Base-by-base conservation (phyloP, 2,797 vertebrate genomes). In the Bradypodion pumilum region DNA sequence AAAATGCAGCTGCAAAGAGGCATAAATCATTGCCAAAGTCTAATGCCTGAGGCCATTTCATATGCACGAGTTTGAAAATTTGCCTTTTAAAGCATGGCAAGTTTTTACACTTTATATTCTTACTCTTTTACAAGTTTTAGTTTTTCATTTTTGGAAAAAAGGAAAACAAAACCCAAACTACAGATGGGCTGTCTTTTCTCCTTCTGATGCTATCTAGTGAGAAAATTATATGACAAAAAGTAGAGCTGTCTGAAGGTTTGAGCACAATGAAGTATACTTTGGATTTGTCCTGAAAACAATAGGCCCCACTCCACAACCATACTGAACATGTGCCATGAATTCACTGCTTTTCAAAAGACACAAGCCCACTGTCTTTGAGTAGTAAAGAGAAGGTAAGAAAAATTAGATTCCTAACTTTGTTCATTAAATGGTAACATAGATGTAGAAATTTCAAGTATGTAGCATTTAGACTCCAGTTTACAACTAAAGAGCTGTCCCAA, bases 1-100 rank as follows among this genome's bases (percentile, higher is more conserved):
- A 49, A 87, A 93, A 85, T 80, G 77, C 40, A 84, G 7, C 56
- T 52, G 21, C 10, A 69, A 82, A 89, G 74, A 89, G 88, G 88
- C 74, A 74, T 86, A 88, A 81, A 29, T 81, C 88, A 86, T 10
- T 44, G 73, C 81, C 78, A 52, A 29, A 78, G 77, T 87, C 84
- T 74, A 88, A 74, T 1, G 44, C 86, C 84, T n/a, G 3, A 88
- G 80, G 87, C 62, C 37, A 85, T 89, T 85, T 65, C 62, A 37
- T 15, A 27, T 16, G 0, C 72, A 69, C 2, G 29, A 27, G 37
- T 77, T 91, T 86, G 81, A 80, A 91, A 92, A 90, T 23, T 32
- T 79, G 74, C 42, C 49, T 92, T 92, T 90, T 78, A 83, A 84
- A 88, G n/a, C 25, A 75, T 82, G 0, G 63, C 44, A 66, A 73